Conservation (phyloP, 2,113 vertebrate genomes). For the Mus pahari region DNA sequence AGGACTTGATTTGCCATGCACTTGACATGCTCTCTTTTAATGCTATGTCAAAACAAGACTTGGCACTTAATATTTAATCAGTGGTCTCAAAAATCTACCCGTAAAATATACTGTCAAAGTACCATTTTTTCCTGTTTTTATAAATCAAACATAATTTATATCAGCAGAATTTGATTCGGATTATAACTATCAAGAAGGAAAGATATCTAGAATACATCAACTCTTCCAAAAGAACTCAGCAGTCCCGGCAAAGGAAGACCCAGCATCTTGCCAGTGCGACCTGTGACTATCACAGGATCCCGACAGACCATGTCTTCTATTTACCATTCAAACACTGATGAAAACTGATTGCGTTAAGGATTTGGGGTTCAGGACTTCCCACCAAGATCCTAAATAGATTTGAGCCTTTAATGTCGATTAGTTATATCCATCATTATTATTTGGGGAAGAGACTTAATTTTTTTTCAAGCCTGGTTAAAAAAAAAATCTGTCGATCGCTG, state of each 20-base stretch:
- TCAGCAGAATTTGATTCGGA: neutral
- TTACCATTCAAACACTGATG: neutral
- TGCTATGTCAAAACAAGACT: neutral
- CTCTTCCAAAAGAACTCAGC: neutral
- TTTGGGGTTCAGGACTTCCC: neutral
- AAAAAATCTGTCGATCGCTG: neutral
- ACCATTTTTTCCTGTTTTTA: neutral
- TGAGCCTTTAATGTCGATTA: neutral
- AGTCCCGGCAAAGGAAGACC: neutral
- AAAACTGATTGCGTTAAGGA: neutral
- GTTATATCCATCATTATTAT: neutral
- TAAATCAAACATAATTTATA: neutral
- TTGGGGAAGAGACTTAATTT: neutral
- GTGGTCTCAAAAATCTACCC: constrained; percentile 46
- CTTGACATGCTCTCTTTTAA: neutral
- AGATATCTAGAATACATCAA: neutral
- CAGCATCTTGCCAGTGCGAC: neutral
- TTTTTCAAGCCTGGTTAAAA: neutral
- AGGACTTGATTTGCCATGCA: constrained; percentile 11
- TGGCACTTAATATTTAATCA: neutral
- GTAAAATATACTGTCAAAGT: neutral
- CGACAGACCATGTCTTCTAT: neutral
- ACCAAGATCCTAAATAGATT: neutral
- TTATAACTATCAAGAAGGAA: neutral
- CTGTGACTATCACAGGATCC: neutral